Base-by-base conservation (phyloP, 2,113 vertebrate genomes). In the Sterrhoptilus dennistouni region DNA sequence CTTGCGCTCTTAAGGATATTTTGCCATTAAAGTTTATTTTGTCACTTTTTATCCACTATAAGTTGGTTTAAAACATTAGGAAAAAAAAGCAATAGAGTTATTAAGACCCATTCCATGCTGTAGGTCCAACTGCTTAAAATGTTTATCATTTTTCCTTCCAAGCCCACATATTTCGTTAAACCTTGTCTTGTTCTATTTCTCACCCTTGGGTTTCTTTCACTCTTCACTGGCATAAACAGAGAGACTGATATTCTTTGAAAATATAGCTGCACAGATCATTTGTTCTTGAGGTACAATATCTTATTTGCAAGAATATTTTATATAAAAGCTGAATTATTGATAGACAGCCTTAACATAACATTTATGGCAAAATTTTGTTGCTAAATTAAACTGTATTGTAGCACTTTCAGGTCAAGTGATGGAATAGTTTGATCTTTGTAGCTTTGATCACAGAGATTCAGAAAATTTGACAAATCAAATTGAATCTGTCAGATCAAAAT, bases 271-370 rank as follows among this genome's bases (percentile, higher is more conserved):
- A 6, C 21, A 29, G 21, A 92, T 85, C 11, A 72, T 72, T 94
- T 87, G 20, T 75, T 77, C 66, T 61, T 87, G 65, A 94, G 76
- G 18, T n/a, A 52, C 69, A 35, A 40, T 57, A 71, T 33, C 61
- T 89, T 84, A 84, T 42, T 87, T 91, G 45, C 40, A 68, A 85
- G 57, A 91, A 85, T 76, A 69, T 87, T 91, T 91, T 76, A 64
- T 75, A 44, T 76, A 52, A 61, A 29, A 94, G 18, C 25, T 93
- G 74, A 91, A 92, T 96, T 96, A 91, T 83, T 91, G 75, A 87
- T 69, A 85, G 60, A 50, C 38, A 93, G 76, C 61, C 45, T 80
- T 81, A 64, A 87, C 54, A 35, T 74, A 93, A 75, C 53, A 63
- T 91, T 91, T 88, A 88, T 64, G 50, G 61, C 54, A 93, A 80